Evolutionary conservation across 2,797 vertebrate genomes (phyloP), one percentile per base, ranked within the genome.

Genomic region (Peromyscus nudipes): DNA sequence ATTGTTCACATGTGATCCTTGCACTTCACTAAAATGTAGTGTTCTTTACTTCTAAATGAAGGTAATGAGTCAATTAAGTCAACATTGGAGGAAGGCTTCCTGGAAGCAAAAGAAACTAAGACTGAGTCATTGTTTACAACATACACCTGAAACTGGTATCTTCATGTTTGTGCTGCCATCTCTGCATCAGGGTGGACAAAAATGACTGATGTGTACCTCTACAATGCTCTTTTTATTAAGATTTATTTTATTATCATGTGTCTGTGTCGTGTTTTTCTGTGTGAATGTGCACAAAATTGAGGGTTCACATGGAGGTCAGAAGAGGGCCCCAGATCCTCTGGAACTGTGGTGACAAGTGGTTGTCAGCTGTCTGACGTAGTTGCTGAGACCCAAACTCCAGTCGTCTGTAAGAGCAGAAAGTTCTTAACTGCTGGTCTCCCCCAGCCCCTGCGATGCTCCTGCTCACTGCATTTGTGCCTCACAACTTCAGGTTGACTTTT

Each of bases 21-120:
- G 43, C 21, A 73, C 89, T 82, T 94, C 85, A 60, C 34, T 90
- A 40, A 82, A 92, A 90, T 40, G 49, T 8, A 23, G 79, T 69
- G 65, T 82, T 71, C 34, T n/a, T 92, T 69, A 73, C 14, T 46
- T 67, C 31, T 90, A 64, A 91, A 60, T 37, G n/a, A 52, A n/a
- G 8, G 29, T 17, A 34, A 46, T 84, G 62, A 34, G 27, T 34
- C 12, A 84, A 21, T 64, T 40, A 62, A 77, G 31, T 55, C 43
- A 25, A 11, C 25, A 49, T 40, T 64, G n/a, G 21, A 31, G 43
- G 23, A 82, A 79, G 46, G 31, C n/a, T 34, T 65, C 27, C 29
- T 55, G 46, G 73, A n/a, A 89, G 25, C 16, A 23, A 29, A 87
- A 14, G 34, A 65, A 64, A 21, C 19, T 12, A 55, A 79, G 43